These are phyloP conservation scores for Liparis tanakae DNA, from an alignment of 2,797 vertebrate genomes.

Conservation along the genomic window DNA sequence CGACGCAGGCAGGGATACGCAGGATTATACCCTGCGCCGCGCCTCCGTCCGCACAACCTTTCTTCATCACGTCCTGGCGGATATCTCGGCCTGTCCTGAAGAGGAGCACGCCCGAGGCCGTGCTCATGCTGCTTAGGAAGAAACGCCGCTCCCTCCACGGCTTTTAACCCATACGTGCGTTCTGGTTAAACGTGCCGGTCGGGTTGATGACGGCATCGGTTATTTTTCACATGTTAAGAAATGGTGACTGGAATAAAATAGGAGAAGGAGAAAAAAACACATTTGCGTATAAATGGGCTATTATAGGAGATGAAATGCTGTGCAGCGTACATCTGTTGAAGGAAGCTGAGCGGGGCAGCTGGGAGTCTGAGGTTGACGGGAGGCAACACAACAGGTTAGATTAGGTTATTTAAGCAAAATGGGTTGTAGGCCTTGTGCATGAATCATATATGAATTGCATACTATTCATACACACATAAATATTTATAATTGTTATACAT, in stretches of 20 bases:
- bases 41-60: conserved; percentile 51
- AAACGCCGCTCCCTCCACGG: conserved; percentile 31
- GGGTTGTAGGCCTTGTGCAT: not conserved
- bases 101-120: conserved; percentile 49
- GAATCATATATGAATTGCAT: not conserved
- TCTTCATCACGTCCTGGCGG: conserved; percentile 62
- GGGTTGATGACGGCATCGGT: conserved; percentile 1
- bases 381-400: not conserved
- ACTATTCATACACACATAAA: not conserved
- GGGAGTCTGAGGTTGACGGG: not conserved
- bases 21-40: conserved; percentile 50
- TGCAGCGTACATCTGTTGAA: not conserved
- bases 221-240: not conserved
- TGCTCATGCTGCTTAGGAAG: conserved; percentile 39
- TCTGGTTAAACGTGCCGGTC: not conserved
- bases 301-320: not conserved
- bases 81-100: conserved; percentile 66
- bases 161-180: conserved; percentile 28
- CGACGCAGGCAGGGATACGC: conserved; percentile 62
- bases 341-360: not conserved
- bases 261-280: not conserved
- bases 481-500: not conserved
- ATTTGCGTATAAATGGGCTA: not conserved
- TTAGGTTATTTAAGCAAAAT: not conserved
- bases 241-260: not conserved